Percentiles rank a stretch among this genome's conserved stretches.
phyloP scores from a whole-genome alignment of 2,113 vertebrate genomes.

The Callospermophilus lateralis region DNA sequence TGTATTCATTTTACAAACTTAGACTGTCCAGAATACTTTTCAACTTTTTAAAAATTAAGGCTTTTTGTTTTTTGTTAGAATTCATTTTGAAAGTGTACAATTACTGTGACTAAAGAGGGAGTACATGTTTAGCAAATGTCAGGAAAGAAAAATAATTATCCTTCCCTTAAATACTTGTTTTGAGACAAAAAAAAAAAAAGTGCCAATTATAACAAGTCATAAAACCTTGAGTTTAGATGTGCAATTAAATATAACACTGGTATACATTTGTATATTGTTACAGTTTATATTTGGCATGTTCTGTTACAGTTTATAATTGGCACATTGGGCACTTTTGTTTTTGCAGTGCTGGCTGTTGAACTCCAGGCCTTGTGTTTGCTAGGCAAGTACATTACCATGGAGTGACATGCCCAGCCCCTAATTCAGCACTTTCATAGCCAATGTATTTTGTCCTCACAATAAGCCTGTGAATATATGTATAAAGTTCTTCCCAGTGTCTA shows the following conservation, averaged over 20 bases:
- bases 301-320: background rate
- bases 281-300: background rate
- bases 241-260: background rate
- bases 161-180: slow-evolving; percentile 18
- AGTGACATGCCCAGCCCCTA: background rate
- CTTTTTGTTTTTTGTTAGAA: background rate
- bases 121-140: background rate
- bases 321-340: too few relatives aligned
- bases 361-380: background rate
- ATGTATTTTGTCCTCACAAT: background rate
- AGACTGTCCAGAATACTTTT: background rate
- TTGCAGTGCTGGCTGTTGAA: background rate
- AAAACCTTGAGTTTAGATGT: background rate
- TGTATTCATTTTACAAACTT: slow-evolving; percentile 29
- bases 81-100: background rate
- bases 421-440: slow-evolving; percentile 13
- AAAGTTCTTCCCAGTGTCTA: slow-evolving; percentile 31
- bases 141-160: slow-evolving; percentile 59
- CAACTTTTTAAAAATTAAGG: background rate
- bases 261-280: background rate
- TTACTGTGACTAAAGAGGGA: slow-evolving; percentile 9
- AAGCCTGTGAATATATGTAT: background rate
- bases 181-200: background rate
- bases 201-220: background rate
- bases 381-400: background rate